Percentiles rank a stretch among this genome's conserved stretches.
These are phyloP conservation scores for Sterna hirundo DNA, from an alignment of 2,113 vertebrate species.

Conservation along the genomic window DNA sequence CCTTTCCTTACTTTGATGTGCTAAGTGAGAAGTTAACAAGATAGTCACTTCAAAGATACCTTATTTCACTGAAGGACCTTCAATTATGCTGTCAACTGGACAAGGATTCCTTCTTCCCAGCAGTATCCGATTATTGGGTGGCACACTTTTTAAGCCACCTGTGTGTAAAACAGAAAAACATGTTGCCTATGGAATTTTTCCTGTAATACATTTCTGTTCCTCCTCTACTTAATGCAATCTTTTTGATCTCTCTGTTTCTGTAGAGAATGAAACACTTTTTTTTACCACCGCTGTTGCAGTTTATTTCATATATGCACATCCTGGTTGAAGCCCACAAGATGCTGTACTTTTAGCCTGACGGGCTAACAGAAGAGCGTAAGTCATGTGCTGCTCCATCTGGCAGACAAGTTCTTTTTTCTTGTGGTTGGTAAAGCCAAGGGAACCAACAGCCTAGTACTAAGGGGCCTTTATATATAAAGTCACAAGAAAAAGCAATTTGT, in stretches of 20 bases:
- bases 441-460: background rate
- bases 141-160: background rate
- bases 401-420: background rate
- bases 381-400: background rate
- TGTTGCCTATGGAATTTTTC: background rate
- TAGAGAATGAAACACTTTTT: background rate
- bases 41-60: slow-evolving; percentile 22
- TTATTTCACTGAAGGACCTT: slow-evolving; percentile 19
- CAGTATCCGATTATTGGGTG: background rate
- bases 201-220: background rate
- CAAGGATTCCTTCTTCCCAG: background rate
- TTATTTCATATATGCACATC: background rate
- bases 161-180: background rate
- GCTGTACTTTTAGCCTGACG: background rate
- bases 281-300: background rate
- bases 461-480: background rate
- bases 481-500: background rate
- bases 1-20: slow-evolving; percentile 42
- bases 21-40: slow-evolving; percentile 36
- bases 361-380: background rate
- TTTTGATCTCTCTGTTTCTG: background rate
- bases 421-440: background rate
- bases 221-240: background rate
- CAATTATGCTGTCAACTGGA: background rate
- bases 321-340: background rate